Percentiles rank a stretch among this genome's conserved stretches.
Conservation (phyloP, 2,888 invertebrate species). For the Heterodera filipjevi region DNA sequence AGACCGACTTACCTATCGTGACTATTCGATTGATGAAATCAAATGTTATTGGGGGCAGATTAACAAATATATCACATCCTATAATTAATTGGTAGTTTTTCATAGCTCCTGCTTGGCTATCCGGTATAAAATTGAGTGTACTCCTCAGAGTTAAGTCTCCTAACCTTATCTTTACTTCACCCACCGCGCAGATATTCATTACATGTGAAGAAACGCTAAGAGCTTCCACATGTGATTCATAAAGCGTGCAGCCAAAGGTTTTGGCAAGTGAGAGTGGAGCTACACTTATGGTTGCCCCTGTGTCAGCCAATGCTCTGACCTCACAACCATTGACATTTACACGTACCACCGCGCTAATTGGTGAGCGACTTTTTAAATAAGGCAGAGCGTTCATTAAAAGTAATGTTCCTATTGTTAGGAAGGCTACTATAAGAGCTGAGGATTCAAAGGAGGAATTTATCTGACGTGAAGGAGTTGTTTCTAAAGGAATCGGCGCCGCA, state of each 20-base stretch:
- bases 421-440: background rate
- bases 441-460: background rate
- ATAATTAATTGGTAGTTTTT: background rate
- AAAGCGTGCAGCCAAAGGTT: background rate
- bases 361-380: background rate
- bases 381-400: background rate
- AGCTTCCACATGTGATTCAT: background rate
- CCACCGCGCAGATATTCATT: background rate
- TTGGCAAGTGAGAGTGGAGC: constrained; percentile 9
- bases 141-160: background rate
- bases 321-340: background rate
- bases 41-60: background rate
- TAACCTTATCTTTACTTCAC: background rate
- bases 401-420: background rate
- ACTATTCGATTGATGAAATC: background rate
- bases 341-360: background rate
- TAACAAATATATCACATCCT: background rate
- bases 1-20: background rate
- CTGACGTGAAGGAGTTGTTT: background rate
- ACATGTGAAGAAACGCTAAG: background rate
- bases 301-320: background rate
- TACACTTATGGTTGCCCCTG: constrained; percentile 11
- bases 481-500: background rate
- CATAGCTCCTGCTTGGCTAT: background rate
- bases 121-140: background rate